Percentiles rank a stretch among this genome's conserved stretches.
Evolutionary conservation across 2,888 invertebrate genomes (phyloP).

Genomic region (Penaeus monodon): DNA sequence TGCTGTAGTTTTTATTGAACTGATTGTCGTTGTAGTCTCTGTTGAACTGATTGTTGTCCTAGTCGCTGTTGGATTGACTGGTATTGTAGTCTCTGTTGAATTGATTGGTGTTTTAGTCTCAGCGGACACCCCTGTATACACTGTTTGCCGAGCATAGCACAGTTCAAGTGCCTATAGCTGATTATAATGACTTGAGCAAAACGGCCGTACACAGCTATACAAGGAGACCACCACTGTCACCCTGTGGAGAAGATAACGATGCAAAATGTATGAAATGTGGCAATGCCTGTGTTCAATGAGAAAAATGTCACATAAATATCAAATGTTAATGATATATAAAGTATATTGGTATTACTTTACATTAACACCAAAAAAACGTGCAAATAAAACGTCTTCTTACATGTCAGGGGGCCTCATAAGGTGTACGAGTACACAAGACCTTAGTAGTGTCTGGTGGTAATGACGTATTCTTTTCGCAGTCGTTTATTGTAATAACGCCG

Average conservation of each 20-base stretch:
- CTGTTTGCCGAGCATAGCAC: too few species aligned
- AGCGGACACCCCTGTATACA: too few species aligned
- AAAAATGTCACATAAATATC: neutral
- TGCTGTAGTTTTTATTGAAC: too few species aligned
- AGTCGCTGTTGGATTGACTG: too few species aligned
- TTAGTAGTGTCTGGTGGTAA: neutral
- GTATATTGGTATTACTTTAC: neutral
- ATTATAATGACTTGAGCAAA: conserved; percentile 6
- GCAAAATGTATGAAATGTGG: neutral
- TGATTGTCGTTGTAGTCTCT: too few species aligned
- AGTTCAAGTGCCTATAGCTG: neutral
- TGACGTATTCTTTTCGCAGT: neutral
- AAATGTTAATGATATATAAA: too few species aligned
- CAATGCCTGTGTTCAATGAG: neutral
- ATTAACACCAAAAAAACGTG: too few species aligned
- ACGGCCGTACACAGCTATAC: neutral
- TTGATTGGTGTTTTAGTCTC: too few species aligned
- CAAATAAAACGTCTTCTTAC: neutral
- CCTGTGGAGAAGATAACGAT: neutral
- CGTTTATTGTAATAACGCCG: neutral
- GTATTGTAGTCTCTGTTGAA: too few species aligned
- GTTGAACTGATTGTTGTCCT: too few species aligned
- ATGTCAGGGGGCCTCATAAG: neutral
- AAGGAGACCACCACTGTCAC: conserved; percentile 20
- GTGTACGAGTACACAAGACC: neutral